Evolutionary conservation across 2,888 invertebrate species (phyloP), one percentile per base, ranked within the genome.

Genomic region (Chymomyza procnemis): DNA sequence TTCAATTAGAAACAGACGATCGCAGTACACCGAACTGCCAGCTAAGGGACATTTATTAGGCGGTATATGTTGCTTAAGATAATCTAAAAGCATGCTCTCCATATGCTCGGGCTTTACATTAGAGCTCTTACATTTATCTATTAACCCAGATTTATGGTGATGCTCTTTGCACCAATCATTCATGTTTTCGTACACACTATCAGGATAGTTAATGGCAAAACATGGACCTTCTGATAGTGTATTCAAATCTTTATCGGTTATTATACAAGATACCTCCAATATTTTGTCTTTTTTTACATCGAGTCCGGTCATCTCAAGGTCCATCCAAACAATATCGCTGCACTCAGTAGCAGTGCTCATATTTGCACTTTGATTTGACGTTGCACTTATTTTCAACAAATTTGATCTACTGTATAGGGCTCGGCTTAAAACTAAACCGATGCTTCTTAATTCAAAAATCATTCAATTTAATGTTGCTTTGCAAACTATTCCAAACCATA

Each of bases 291-390:
- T 94, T 0, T 94, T 92, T 58, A 95, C 89, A 88, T 98, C 93
- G 16, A 99, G 91, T 0, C 99, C 99, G 8, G 97, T 97, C 97
- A 99, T 97, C 94, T 96, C 96, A 80, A 95, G 89, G 82, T 96
- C 96, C 52, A 96, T 91, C 96, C 96, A 96, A 14, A 95, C 94
- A 73, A 96, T 92, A 22, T 84, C 69, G 6, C 67, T 54, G 4
- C 48, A 18, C 6, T 71, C 69, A 59, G 64, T 8, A 6, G 26
- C 26, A 26, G 6, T 26, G 5, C 26, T 62, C 87, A 86, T 81
- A 21, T 46, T 73, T 4, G 3, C 58, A 1, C 9, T 0, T 34
- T 54, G 47, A 12, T n/a, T 47, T 19, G 2, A 14, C 3, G 0
- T 41, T 5, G 12, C 66, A 30, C 26, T 73, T 56, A 48, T 21